Evolutionary conservation across 2,113 vertebrate species (phyloP).

Genomic region (Albula glossodonta): DNA sequence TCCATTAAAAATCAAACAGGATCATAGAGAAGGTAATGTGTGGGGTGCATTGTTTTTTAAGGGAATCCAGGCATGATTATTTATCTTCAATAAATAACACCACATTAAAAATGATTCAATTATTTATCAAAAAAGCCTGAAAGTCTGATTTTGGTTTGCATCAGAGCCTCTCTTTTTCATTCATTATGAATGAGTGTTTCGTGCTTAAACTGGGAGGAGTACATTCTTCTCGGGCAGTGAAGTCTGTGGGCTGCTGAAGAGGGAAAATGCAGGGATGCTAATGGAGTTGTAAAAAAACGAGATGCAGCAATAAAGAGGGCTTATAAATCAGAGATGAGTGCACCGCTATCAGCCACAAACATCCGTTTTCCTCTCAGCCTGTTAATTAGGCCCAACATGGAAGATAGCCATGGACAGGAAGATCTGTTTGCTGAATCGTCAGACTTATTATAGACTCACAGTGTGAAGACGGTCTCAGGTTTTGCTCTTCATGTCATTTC

Average conservation of each 20-base stretch:
- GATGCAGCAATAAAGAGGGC: neutral
- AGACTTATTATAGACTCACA: neutral
- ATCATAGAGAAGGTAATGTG: neutral
- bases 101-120: neutral
- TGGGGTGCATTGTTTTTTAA: neutral
- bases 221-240: neutral
- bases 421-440: neutral
- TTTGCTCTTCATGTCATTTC: too few relatives aligned
- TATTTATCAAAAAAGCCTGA: neutral
- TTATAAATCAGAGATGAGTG: neutral
- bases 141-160: neutral
- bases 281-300: neutral
- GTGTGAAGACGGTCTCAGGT: neutral
- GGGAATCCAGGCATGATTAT: constrained; percentile 2
- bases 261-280: neutral
- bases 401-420: neutral
- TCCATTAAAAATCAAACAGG: neutral
- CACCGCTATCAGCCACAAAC: neutral
- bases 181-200: neutral
- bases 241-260: neutral
- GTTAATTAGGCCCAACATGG: neutral
- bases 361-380: neutral
- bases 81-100: neutral
- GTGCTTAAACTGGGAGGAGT: neutral
- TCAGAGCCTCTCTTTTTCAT: neutral